phyloP scores from a whole-genome alignment of 2,113 vertebrate genomes.

The Saimiri boliviensis region DNA sequence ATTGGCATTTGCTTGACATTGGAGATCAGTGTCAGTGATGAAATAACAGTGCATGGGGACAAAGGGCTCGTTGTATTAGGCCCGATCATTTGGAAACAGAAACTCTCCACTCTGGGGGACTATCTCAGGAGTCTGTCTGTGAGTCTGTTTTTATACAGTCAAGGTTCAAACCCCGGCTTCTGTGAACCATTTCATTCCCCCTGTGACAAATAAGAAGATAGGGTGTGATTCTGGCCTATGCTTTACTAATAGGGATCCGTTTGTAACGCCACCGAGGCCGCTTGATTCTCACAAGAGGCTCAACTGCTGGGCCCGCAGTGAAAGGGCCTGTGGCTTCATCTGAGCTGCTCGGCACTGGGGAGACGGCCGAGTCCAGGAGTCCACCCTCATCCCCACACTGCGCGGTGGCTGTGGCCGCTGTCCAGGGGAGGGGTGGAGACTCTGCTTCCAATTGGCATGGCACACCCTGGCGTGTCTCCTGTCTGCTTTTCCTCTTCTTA shows the following conservation, averaged over 20 bases:
- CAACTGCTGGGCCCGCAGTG: rapidly evolving
- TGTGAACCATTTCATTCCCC: background rate
- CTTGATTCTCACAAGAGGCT: rapidly evolving
- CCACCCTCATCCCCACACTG: rapidly evolving
- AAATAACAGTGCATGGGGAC: background rate
- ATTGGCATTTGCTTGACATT: background rate
- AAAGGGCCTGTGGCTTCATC: background rate
- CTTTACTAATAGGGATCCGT: background rate
- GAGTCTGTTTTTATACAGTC: background rate
- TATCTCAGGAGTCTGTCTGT: background rate
- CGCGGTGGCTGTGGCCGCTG: background rate
- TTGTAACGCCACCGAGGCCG: rapidly evolving
- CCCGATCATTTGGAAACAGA: background rate
- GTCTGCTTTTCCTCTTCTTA: background rate
- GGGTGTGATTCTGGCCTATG: rapidly evolving
- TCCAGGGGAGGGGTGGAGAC: background rate
- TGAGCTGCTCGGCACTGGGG: background rate
- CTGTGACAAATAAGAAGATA: background rate
- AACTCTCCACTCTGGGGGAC: background rate
- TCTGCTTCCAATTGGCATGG: background rate
- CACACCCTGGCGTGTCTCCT: background rate
- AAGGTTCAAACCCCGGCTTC: background rate
- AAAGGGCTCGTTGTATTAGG: background rate
- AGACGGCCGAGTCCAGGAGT: background rate
- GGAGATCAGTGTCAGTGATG: background rate